Evolutionary conservation across 37 sponge, comb jelly and placozoan genomes (phyloP), one percentile per base, ranked within the genome.

Genomic region (Chondrilla cf. caribensis): DNA sequence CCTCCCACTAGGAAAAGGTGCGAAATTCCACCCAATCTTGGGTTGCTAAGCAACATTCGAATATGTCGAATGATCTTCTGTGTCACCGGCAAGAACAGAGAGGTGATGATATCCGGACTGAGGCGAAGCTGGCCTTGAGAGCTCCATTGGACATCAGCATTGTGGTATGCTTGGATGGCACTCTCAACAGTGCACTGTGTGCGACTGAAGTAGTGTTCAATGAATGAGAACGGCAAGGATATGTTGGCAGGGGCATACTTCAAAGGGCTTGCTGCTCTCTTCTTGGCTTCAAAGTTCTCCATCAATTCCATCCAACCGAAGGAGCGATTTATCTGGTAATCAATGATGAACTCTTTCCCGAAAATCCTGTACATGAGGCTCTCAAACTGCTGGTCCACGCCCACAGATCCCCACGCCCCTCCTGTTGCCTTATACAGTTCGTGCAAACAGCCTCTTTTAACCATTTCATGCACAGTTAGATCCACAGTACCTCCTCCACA

Each of bases 401-500:
- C 87, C 81, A 87, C 84, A 35, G 91, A 91, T 0, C 91, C 91
- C 87, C 91, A 91, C 0, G 91, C 85, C 19, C 91, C 91, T 58
- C 91, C 91, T 21, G 87, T 84, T 7, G 91, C 87, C 39, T 87
- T 87, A 77, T 87, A 81, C 41, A 91, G 82, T 79, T 91, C 91
- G 21, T 78, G 80, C 40, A 91, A 70, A 33, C 78, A 73, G 3
- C 85, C 83, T 15, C 38, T 60, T 29, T 68, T 70, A 0, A 79
- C 87, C 26, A 91, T 58, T n/a, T 91, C 78, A 54, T 91, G 91
- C 0, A 91, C 85, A 2, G 91, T 91, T 7, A 91, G 79, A 57
- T 91, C 91, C 0, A 91, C 85, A 19, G 91, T 91, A 26, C 91
- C 91, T 5, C 91, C 91, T 66, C 91, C 91, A 81, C 91, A 91